Evolutionary conservation across 2,113 vertebrate species (phyloP).

Genomic region (Ctenomys sociabilis): DNA sequence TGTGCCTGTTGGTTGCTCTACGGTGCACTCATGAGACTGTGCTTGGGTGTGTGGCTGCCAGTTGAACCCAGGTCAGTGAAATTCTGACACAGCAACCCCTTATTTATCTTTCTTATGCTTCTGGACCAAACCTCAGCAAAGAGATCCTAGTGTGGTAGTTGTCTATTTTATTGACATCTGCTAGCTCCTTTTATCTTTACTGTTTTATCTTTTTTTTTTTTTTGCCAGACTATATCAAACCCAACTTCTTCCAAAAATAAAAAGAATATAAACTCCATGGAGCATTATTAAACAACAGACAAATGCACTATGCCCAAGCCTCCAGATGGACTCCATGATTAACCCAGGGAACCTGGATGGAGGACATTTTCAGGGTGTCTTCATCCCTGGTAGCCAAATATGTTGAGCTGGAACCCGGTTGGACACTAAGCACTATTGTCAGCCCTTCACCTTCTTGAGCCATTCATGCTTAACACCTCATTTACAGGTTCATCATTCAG

Average conservation of each 20-base stretch:
- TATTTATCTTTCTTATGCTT: not conserved
- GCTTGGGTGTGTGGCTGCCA: rapidly evolving
- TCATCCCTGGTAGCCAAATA: not conserved
- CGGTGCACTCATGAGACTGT: rapidly evolving
- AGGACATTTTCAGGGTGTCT: not conserved
- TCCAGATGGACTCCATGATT: not conserved
- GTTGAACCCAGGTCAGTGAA: not conserved
- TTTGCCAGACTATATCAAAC: not conserved
- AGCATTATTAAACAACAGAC: not conserved
- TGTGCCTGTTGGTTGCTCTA: not conserved
- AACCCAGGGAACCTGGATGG: not conserved
- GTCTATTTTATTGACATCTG: not conserved
- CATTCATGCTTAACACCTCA: not conserved
- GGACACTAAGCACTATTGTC: not conserved
- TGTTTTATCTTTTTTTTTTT: not conserved
- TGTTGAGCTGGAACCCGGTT: not conserved
- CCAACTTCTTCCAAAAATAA: not conserved
- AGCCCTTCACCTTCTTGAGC: not conserved
- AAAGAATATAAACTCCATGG: not conserved
- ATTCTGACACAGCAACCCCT: not conserved
- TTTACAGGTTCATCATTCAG: not conserved
- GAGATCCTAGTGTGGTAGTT: not conserved
- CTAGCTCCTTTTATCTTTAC: not conserved
- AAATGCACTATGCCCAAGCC: not conserved
- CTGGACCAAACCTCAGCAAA: not conserved